phyloP scores from a whole-genome alignment of 23 tunicate genomes.

The Halocynthia roretzi region DNA sequence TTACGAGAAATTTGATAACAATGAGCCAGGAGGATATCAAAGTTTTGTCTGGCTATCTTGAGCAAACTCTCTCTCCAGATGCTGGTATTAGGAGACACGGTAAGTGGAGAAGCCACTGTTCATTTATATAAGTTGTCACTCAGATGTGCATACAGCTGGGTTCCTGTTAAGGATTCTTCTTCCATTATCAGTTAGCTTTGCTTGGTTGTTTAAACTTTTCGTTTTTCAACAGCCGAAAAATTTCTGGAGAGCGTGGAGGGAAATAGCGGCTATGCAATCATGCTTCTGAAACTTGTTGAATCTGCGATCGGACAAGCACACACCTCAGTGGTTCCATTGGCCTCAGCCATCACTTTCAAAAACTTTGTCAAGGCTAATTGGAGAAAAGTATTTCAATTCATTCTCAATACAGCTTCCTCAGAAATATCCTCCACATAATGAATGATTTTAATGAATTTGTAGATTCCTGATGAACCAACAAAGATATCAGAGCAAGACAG shows the following conservation, averaged over 20 bases:
- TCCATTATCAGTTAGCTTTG: no score
- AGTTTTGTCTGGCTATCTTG: slow-evolving; percentile 41
- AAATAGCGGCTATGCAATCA: slow-evolving; percentile 56
- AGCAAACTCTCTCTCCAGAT: slow-evolving; percentile 54
- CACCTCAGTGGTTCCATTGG: slow-evolving; percentile 21
- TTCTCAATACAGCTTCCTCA: background rate
- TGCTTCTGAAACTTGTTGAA: slow-evolving; percentile 68
- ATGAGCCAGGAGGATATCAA: slow-evolving; percentile 32
- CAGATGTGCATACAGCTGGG: no score
- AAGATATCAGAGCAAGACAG: slow-evolving; percentile 69
- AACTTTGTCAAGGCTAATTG: slow-evolving; percentile 83
- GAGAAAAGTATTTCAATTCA: slow-evolving; percentile 34
- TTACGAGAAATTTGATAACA: background rate
- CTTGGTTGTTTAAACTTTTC: background rate
- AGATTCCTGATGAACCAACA: slow-evolving; percentile 61
- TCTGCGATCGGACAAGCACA: background rate
- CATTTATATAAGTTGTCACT: no score
- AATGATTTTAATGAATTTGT: background rate
- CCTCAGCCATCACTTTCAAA: slow-evolving; percentile 86
- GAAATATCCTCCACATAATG: background rate
- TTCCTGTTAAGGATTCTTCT: no score
- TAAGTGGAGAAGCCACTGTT: background rate
- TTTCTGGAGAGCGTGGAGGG: slow-evolving; percentile 63
- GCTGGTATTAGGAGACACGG: slow-evolving; percentile 41
- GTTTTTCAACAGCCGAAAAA: slow-evolving; percentile 53